Evolutionary conservation across 1,140 invertebrate genomes (phyloP), one percentile per base, ranked within the genome.

Genomic region (Oedothorax gibbosus): DNA sequence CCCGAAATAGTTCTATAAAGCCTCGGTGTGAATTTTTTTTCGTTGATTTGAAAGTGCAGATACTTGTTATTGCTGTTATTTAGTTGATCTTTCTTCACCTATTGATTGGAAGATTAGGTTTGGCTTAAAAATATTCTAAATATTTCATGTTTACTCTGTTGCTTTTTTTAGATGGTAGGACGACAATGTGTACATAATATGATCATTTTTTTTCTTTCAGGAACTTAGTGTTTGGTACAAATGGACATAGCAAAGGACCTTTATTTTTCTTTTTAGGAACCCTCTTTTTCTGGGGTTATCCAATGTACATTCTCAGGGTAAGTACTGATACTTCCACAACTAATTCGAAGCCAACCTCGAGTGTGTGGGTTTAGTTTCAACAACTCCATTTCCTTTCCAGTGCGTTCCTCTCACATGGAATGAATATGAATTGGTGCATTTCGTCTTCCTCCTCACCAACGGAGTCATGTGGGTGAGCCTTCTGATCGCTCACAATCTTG

Each of bases 341-440:
- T 35, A 1, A 35, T 35, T 35, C 35, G 35, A 35, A 35, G 35
- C 35, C 35, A 5, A 35, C 35, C 35, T 35, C n/a, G n/a, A n/a
- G n/a, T n/a, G n/a, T n/a, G n/a, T 35, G 35, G 1, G 35, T 35
- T 35, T 35, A 35, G 35, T 35, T 35, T 35, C 35, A 35, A 35
- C 35, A 35, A 35, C 35, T 35, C 66, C 69, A 65, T 78, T 86
- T 81, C 88, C 68, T 65, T 91, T 92, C 66, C 90, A 95, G 92
- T 95, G 95, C 87, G 93, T 97, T 80, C 96, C 96, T 0, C 91
- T 96, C n/a, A 98, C 96, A 0, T 97, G 96, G 96, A 94, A 96
- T 88, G 93, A 95, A 7, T 89, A 97, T 2, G 91, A 95, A 50
- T 92, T 94, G 0, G 94, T 95, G 7, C 96, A 98, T 89, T 96